Base-by-base conservation (phyloP, 2,888 invertebrate genomes). In the Druceiella hillmani region DNA sequence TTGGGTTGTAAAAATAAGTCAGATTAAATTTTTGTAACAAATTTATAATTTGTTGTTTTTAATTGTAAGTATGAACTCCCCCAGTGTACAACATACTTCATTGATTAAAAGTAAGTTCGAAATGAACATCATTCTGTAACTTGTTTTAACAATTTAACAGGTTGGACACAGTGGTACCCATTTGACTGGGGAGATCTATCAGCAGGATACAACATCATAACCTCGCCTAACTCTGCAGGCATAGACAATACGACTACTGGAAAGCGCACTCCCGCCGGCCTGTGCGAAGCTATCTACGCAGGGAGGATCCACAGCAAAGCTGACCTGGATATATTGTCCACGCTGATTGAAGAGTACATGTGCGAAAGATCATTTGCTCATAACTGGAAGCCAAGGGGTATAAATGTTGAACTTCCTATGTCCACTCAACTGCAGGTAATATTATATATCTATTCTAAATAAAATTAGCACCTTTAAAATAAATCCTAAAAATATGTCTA, bases 131-230 rank as follows among this genome's bases (percentile, higher is more conserved):
- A 20, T 20, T 6, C 4, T 28, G 2, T n/a, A n/a, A n/a, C n/a
- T n/a, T n/a, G n/a, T n/a, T n/a, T n/a, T n/a, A n/a, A n/a, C n/a
- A n/a, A n/a, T n/a, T n/a, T n/a, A n/a, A n/a, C 41, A 71, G 71
- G 71, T 9, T 71, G 71, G 71, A 61, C 59, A 34, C 59, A 54
- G 3, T 64, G 64, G 60, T 68, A 71, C 56, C 55, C 55, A 38
- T 71, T 70, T 66, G 68, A 65, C 48, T 70, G 70, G 71, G 65
- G 69, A 44, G 70, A 70, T 51, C 57, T 56, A 38, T 41, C 44
- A 17, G 43, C 43, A 57, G 60, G 45, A n/a, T n/a, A n/a, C n/a
- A n/a, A n/a, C n/a, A n/a, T n/a, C n/a, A n/a, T n/a, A n/a, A n/a
- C n/a, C n/a, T n/a, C n/a, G n/a, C n/a, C n/a, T n/a, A n/a, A n/a